A percentile compares a stretch with the other conserved stretches of the same genome.
phyloP scores from a whole-genome alignment of 30 jellyfish, hydroid and myxozoan species.

The Cassiopea andromeda region DNA sequence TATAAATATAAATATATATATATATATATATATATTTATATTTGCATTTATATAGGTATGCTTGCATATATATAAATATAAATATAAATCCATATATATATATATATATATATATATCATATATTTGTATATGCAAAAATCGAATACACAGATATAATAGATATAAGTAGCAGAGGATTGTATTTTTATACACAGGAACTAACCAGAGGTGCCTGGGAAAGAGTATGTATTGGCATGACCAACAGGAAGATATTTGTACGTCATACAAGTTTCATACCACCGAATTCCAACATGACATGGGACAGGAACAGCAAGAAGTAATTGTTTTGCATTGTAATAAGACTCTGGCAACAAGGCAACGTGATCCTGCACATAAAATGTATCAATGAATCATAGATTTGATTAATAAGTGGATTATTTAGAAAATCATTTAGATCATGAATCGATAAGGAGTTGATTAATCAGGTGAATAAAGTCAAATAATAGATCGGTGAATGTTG shows the following conservation, averaged over 20 bases:
- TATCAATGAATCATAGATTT: not conserved
- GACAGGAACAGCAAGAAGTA: conserved; percentile 30
- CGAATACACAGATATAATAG: not conserved
- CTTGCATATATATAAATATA: not conserved
- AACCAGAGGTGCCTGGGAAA: conserved; percentile 35
- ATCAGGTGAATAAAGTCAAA: not conserved
- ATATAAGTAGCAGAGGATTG: too few relatives aligned
- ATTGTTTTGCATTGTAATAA: conserved; percentile 49
- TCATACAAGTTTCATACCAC: conserved; percentile 42
- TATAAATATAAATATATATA: not conserved
- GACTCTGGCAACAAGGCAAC: conserved; percentile 76
- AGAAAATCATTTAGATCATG: not conserved
- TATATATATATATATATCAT: not conserved
- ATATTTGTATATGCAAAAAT: not conserved
- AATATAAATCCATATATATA: not conserved
- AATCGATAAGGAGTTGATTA: not conserved
- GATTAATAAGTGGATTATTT: not conserved
- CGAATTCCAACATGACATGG: conserved; percentile 67
- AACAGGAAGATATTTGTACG: conserved; percentile 44
- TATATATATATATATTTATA: not conserved
- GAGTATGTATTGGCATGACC: not conserved
- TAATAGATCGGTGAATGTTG: not conserved
- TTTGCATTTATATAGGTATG: not conserved
- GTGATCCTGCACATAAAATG: conserved; percentile 68
- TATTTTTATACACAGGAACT: not conserved